Conservation (phyloP, 2,888 invertebrate species). For the Belgica antarctica region DNA sequence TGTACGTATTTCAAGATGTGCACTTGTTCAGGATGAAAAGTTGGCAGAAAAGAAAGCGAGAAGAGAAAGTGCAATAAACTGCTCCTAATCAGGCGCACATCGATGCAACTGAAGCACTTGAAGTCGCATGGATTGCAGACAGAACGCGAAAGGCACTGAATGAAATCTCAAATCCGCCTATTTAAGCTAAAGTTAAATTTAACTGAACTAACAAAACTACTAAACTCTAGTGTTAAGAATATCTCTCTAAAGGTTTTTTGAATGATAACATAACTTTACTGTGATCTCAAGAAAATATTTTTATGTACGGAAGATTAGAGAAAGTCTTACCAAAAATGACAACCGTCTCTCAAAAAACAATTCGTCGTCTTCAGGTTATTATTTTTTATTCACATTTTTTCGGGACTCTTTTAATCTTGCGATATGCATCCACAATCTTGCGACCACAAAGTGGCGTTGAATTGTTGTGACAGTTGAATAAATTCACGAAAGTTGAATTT, state of each 20-base stretch:
- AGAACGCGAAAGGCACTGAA: not conserved
- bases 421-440: too few species aligned
- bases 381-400: too few species aligned
- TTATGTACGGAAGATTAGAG: too few species aligned
- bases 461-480: too few species aligned
- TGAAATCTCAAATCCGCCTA: not conserved
- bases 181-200: not conserved
- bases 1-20: not conserved
- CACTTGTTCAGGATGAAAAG: not conserved
- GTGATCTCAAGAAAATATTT: conserved; percentile 43
- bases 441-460: too few species aligned
- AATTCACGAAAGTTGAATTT: too few species aligned
- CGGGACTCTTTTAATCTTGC: too few species aligned
- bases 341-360: not conserved
- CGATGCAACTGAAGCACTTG: too few species aligned
- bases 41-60: too few species aligned
- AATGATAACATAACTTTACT: conserved; percentile 36
- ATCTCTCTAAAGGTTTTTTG: not conserved
- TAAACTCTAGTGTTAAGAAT: conserved; percentile 9
- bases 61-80: not conserved
- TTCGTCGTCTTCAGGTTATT: too few species aligned
- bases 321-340: not conserved
- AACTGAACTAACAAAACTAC: conserved; percentile 2
- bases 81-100: not conserved
- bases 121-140: not conserved